Percentiles rank a stretch among this genome's conserved stretches.
Evolutionary conservation across 2,888 invertebrate genomes (phyloP).

Genomic region (Apoderus coryli): DNA sequence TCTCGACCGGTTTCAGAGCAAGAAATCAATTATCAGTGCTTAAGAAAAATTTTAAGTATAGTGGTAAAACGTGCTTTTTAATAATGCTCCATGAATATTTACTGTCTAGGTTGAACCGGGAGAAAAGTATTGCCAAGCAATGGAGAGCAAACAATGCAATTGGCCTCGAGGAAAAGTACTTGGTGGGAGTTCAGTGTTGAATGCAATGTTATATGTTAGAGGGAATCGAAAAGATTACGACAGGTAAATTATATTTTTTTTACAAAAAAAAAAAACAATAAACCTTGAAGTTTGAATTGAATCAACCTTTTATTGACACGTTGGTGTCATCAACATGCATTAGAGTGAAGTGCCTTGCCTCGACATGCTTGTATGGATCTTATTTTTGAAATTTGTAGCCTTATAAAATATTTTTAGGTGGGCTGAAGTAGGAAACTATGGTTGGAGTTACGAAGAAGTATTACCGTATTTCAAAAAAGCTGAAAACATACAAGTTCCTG

Average conservation of each 20-base stretch:
- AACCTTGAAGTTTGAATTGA: not conserved
- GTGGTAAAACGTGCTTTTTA: no score
- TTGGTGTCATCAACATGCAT: no score
- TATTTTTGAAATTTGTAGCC: no score
- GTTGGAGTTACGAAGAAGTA: constrained; percentile 66
- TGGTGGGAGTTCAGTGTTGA: constrained; percentile 69
- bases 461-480: constrained; percentile 67
- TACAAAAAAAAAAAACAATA: not conserved
- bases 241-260: no score
- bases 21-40: no score
- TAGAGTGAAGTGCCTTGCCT: not conserved
- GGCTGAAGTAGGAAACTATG: constrained; percentile 56
- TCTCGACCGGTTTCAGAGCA: no score
- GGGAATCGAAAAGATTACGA: constrained; percentile 78
- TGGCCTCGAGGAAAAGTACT: constrained; percentile 72
- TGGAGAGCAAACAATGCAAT: constrained; percentile 47
- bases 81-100: no score
- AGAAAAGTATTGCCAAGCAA: constrained; percentile 49
- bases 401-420: constrained; percentile 43
- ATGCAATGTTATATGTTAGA: constrained; percentile 80
- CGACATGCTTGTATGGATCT: no score
- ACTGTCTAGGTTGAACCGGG: constrained; percentile 46
- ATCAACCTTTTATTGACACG: not conserved
- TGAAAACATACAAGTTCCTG: constrained; percentile 59
- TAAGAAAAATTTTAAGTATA: no score